Base-by-base conservation (phyloP, 2,797 vertebrate genomes). In the Yasuhikotakia modesta region DNA sequence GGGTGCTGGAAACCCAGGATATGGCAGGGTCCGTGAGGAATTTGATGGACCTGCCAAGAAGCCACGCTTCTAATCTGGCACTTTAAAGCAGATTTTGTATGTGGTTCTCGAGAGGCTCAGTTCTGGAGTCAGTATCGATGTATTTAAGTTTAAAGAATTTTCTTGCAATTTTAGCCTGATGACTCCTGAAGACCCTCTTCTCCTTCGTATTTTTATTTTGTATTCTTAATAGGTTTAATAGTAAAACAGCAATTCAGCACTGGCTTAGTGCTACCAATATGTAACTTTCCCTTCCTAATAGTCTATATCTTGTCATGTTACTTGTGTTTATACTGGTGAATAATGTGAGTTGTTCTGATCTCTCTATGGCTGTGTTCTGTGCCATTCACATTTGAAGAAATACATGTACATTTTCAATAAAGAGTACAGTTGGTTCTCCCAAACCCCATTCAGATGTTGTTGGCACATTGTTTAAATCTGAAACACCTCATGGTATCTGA, bases 11-110 rank as follows among this genome's bases (percentile, higher is more conserved):
- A 92, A 91, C 85, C 76, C 89, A 82, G 95, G 94, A 89, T 99
- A 95, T 90, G 95, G 96, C 94, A 95, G 98, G 92, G 97, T 96
- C 90, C 97, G 97, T 76, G 98, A 99, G 93, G 98, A 99, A 91
- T 99, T 98, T 93, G 98, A 99, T 82, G 95, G 95, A 86, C 96
- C 97, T 84, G 88, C 95, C 94, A 99, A 99, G 95, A 99, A 99
- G 89, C 91, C 97, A 90, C 95, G 98, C 90, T 99, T 99, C 96
- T 99, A 96, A 94, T 89, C 85, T 87, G 83, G 86, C 85, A 84
- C 46, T 84, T 84, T 86, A 58, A 79, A 75, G 88, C 86, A 85
- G 89, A 87, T 82, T 74, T 86, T 77, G 90, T 92, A 88, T 90
- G 88, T 86, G 91, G 85, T 81, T 87, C 86, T 86, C 89, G 82